Conservation (phyloP, 2,888 invertebrate genomes). For the Petrophora chlorosata region DNA sequence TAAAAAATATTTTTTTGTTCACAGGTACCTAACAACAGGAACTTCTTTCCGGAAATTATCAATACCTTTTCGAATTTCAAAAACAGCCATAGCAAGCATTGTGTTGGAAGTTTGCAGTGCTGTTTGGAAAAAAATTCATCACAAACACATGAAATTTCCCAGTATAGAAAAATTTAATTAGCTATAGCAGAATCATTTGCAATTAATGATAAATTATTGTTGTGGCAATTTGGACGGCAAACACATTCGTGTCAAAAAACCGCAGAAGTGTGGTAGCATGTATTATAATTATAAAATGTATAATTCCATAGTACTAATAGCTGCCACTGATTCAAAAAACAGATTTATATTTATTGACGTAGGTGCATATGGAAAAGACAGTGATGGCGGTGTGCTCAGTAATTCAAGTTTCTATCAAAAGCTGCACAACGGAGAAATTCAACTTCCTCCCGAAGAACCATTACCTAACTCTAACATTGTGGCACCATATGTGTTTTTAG, state of each 20-base stretch:
- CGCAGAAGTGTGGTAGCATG: constrained; percentile 29
- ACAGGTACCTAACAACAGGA: constrained; percentile 30
- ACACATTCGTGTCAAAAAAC: constrained; percentile 33
- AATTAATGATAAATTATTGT: constrained; percentile 30
- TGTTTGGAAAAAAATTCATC: too few relatives aligned
- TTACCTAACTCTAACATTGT: constrained; percentile 28
- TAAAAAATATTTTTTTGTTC: constrained; percentile 21
- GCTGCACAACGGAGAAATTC: constrained; percentile 29
- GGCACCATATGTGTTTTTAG: constrained; percentile 28
- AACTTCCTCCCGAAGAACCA: constrained; percentile 30
- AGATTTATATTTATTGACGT: constrained; percentile 33
- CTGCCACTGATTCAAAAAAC: constrained; percentile 32
- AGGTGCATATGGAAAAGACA: constrained; percentile 27
- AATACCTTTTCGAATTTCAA: constrained; percentile 31
- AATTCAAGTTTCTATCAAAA: constrained; percentile 31
- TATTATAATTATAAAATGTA: constrained; percentile 32
- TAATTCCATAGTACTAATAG: constrained; percentile 32
- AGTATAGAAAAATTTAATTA: constrained; percentile 28
- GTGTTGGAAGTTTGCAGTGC: constrained; percentile 22
- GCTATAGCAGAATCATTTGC: constrained; percentile 23
- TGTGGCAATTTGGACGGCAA: constrained; percentile 34
- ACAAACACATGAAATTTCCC: constrained; percentile 28
- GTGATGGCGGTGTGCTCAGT: constrained; percentile 30
- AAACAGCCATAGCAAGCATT: constrained; percentile 29
- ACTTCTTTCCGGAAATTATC: constrained; percentile 30